Evolutionary conservation across 1,140 invertebrate genomes (phyloP).

Genomic region (Dendroctonus ponderosae): DNA sequence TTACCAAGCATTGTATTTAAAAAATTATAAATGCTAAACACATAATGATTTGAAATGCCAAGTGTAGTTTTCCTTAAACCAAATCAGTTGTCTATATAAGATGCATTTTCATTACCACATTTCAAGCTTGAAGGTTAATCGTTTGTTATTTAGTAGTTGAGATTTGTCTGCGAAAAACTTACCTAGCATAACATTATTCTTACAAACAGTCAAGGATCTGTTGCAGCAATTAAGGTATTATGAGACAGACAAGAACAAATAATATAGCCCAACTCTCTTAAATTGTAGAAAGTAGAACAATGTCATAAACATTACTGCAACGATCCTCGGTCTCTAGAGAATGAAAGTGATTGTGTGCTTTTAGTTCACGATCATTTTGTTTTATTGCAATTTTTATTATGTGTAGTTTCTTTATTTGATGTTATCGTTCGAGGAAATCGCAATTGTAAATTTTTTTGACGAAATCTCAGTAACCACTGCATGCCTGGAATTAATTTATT

Average conservation of each 20-base stretch:
- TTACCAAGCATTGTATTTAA: too few relatives aligned
- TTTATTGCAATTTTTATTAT: constrained; percentile 1
- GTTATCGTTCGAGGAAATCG: not conserved
- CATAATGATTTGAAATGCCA: too few relatives aligned
- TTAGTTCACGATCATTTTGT: constrained; percentile 1
- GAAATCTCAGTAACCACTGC: too few relatives aligned
- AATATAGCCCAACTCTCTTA: constrained; percentile 11
- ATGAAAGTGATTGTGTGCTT: constrained; percentile 5
- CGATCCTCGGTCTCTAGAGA: constrained; percentile 4
- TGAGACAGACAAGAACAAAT: constrained; percentile 2
- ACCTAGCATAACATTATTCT: constrained; percentile 10
- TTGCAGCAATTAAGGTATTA: constrained; percentile 12
- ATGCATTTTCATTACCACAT: too few relatives aligned
- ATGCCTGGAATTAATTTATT: too few relatives aligned
- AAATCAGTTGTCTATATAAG: too few relatives aligned
- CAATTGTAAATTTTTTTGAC: not conserved
- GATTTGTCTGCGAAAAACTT: too few relatives aligned
- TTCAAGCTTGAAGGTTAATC: too few relatives aligned
- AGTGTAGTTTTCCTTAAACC: too few relatives aligned
- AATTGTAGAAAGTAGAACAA: constrained; percentile 14
- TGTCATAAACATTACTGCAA: constrained; percentile 7
- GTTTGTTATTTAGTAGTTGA: too few relatives aligned
- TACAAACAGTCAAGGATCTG: constrained; percentile 6
- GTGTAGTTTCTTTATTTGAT: not conserved
- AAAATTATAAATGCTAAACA: too few relatives aligned